A percentile compares a stretch with the other conserved stretches of the same genome.
Evolutionary conservation across 2,113 vertebrate species (phyloP).

Genomic region (Serinus canaria): DNA sequence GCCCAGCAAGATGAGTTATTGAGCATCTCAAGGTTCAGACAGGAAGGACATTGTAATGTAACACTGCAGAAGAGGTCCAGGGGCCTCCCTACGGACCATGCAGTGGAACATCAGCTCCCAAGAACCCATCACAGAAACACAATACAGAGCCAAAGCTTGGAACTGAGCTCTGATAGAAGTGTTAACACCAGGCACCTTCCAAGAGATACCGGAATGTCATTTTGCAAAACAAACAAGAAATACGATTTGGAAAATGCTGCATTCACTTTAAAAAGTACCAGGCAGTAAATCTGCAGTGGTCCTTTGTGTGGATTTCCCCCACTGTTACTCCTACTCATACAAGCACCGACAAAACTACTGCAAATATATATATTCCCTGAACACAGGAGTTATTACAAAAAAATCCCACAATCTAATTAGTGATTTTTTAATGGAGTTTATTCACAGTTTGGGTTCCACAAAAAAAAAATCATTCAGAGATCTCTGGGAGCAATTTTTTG

Average conservation of each 20-base stretch:
- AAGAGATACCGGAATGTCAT: neutral
- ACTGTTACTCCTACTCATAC: neutral
- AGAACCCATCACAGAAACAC: neutral
- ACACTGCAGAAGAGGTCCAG: neutral
- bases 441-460: neutral
- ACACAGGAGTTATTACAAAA: neutral
- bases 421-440: neutral
- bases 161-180: neutral
- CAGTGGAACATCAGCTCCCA: neutral
- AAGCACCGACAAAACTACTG: neutral
- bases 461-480: neutral
- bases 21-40: neutral
- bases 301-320: neutral
- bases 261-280: neutral
- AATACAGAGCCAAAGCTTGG: neutral
- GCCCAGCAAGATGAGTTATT: accelerated
- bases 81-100: accelerated
- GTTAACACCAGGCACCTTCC: neutral
- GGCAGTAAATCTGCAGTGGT: neutral
- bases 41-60: neutral
- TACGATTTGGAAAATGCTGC: neutral
- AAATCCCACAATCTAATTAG: neutral
- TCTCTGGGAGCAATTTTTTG: neutral
- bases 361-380: neutral
- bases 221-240: neutral